A percentile compares a stretch with the other conserved stretches of the same genome.
Evolutionary conservation across 2,797 vertebrate genomes (phyloP).

Genomic region (Arctocebus calabarensis): DNA sequence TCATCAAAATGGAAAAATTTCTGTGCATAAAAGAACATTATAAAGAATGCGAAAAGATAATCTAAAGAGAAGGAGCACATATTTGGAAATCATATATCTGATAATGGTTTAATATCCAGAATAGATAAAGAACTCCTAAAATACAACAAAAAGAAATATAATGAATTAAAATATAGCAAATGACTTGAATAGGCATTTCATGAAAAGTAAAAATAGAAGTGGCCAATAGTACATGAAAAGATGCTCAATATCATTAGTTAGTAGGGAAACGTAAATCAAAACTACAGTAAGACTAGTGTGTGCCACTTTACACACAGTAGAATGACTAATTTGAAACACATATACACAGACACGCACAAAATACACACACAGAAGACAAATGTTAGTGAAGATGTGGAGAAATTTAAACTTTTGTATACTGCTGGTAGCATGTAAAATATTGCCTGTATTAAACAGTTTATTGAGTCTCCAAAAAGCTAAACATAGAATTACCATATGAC

Average conservation of each 20-base stretch:
- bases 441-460: not conserved
- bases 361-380: not conserved
- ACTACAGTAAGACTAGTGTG: not conserved
- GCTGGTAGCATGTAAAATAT: not conserved
- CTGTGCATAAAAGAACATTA: not conserved
- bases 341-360: not conserved
- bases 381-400: not conserved
- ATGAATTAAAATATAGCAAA: not conserved
- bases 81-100: conserved; percentile 17
- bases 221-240: not conserved
- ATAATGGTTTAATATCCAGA: not conserved
- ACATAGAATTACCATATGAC: not conserved
- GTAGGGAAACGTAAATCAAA: conserved; percentile 41
- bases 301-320: not conserved
- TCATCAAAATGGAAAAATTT: not conserved
- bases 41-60: conserved; percentile 10
- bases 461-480: not conserved
- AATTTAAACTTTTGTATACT: not conserved
- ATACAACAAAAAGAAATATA: not conserved
- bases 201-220: conserved; percentile 9
- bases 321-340: not conserved
- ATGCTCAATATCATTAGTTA: not conserved
- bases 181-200: not conserved
- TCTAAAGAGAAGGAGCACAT: not conserved
- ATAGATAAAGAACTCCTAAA: not conserved